These are phyloP conservation scores for Geopemphigus sp. DNA, from an alignment of 1,140 invertebrate species.

Conservation along the genomic window DNA sequence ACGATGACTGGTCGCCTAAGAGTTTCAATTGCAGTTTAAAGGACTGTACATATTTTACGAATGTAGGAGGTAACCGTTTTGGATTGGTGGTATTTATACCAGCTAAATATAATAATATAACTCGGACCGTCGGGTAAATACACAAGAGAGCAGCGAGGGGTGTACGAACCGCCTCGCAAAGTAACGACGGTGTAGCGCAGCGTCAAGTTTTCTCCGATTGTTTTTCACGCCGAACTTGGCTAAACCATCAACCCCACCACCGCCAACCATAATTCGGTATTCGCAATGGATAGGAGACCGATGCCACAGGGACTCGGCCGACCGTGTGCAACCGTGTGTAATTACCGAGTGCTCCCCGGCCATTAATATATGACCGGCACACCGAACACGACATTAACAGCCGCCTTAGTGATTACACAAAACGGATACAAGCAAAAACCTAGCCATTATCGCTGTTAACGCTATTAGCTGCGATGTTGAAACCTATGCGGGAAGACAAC, in stretches of 20 bases:
- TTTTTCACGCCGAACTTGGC: constrained; percentile 29
- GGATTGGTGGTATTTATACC: neutral
- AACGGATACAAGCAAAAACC: constrained; percentile 49
- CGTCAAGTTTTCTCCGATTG: constrained; percentile 36
- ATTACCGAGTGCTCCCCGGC: constrained; percentile 21
- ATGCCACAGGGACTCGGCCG: neutral
- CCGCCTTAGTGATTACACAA: constrained; percentile 47
- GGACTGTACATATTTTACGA: neutral
- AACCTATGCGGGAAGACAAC: neutral
- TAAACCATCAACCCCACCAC: neutral
- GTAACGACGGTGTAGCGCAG: neutral
- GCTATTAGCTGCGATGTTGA: constrained; percentile 36
- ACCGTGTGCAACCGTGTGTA: constrained; percentile 39
- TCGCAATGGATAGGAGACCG: no score
- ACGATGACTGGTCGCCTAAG: constrained; percentile 1
- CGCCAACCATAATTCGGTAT: neutral
- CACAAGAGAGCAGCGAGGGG: neutral
- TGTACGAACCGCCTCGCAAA: neutral
- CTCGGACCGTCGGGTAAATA: neutral
- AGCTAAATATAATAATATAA: neutral
- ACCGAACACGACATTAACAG: constrained; percentile 47
- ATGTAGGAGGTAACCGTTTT: neutral
- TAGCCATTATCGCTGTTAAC: constrained; percentile 41
- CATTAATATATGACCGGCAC: constrained; percentile 35
- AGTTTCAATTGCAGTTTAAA: constrained; percentile 20